Evolutionary conservation across 1,140 invertebrate genomes (phyloP).

Genomic region (Neotoxoptera formosana): DNA sequence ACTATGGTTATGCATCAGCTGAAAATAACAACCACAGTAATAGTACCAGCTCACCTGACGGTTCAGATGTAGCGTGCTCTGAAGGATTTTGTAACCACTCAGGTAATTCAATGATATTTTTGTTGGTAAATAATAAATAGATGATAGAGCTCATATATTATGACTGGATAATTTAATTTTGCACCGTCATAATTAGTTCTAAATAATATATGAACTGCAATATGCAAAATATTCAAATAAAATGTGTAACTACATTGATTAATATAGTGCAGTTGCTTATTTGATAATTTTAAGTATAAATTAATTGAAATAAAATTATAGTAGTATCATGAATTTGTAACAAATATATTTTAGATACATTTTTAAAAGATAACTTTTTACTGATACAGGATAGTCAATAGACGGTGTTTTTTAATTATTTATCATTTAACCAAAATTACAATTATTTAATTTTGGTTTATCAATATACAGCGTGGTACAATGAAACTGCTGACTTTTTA

Average conservation of each 20-base stretch:
- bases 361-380: not conserved
- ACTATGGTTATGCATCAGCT: slow-evolving; percentile 84
- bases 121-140: not conserved
- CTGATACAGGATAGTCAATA: not conserved
- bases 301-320: not conserved
- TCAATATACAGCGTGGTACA: not conserved
- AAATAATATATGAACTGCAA: not conserved
- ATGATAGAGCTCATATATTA: not conserved
- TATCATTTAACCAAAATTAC: not conserved
- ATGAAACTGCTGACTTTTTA: not conserved
- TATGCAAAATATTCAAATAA: not conserved
- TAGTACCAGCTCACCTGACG: slow-evolving; percentile 76
- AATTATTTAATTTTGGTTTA: too few species aligned
- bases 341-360: not conserved
- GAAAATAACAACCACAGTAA: slow-evolving; percentile 70
- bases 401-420: not conserved
- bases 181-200: not conserved
- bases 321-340: not conserved
- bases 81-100: slow-evolving; percentile 83
- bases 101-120: slow-evolving; percentile 65
- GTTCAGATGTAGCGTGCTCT: slow-evolving; percentile 84
- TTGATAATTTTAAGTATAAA: not conserved
- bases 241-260: not conserved
- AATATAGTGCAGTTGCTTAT: not conserved
- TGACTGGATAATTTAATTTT: not conserved